These are phyloP conservation scores for Percopsis omiscomaycus DNA, from an alignment of 2,797 vertebrate species.

Conservation along the genomic window DNA sequence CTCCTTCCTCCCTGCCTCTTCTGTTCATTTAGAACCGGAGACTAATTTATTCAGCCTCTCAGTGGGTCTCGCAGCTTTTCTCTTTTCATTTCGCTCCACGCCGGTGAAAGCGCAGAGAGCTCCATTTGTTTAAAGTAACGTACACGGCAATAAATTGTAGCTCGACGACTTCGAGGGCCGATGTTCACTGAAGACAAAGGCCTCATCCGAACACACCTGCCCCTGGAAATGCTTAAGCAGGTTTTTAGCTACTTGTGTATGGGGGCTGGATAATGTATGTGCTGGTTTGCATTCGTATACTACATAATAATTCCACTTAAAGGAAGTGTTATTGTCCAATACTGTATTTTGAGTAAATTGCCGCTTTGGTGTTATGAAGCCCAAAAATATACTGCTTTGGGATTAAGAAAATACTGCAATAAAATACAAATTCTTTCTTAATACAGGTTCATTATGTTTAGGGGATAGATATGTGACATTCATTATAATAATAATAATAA, in stretches of 20 bases:
- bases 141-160: slow-evolving; percentile 49
- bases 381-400: too few relatives aligned
- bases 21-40: slow-evolving; percentile 52
- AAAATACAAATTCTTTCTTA: too few relatives aligned
- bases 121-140: slow-evolving; percentile 56
- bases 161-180: slow-evolving; percentile 13
- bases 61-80: slow-evolving; percentile 46
- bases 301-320: too few relatives aligned
- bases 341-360: too few relatives aligned
- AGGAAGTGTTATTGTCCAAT: too few relatives aligned
- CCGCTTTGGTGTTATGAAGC: too few relatives aligned
- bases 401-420: too few relatives aligned
- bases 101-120: slow-evolving; percentile 32
- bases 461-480: too few relatives aligned
- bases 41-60: slow-evolving; percentile 61
- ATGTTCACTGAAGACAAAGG: slow-evolving; percentile 20
- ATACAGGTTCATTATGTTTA: too few relatives aligned
- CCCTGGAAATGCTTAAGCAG: slow-evolving; percentile 14
- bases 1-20: slow-evolving; percentile 35
- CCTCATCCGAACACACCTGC: slow-evolving; percentile 22
- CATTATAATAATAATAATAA: too few relatives aligned
- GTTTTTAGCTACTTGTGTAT: slow-evolving; percentile 14
- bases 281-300: background rate
- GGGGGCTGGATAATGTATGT: background rate
- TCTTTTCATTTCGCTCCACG: slow-evolving; percentile 47